A percentile compares a stretch with the other conserved stretches of the same genome.
These are phyloP conservation scores for Harlomillsia oculata DNA, from an alignment of 1,140 invertebrate genomes.

Conservation along the genomic window DNA sequence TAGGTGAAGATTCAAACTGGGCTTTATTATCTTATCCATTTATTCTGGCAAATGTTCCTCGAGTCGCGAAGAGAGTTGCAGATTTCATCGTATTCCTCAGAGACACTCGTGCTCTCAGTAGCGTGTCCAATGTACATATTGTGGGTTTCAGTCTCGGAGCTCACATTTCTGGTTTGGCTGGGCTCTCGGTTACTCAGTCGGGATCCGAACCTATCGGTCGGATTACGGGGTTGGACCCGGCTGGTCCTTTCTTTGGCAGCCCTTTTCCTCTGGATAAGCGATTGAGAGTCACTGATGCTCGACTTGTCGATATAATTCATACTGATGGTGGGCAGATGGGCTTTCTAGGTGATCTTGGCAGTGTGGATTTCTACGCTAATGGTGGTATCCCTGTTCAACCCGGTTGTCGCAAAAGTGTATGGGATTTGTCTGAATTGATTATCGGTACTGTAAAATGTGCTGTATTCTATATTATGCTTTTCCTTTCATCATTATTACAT, in stretches of 20 bases:
- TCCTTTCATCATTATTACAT: no score
- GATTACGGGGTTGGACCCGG: constrained; percentile 46
- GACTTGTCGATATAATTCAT: constrained; percentile 59
- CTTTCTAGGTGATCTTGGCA: constrained; percentile 46
- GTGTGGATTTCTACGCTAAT: constrained; percentile 58
- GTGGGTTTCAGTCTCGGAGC: neutral
- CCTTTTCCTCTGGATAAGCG: neutral
- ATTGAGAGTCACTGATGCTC: constrained; percentile 17
- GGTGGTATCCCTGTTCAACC: constrained; percentile 55
- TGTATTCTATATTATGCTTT: no score
- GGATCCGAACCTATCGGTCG: neutral
- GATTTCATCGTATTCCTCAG: neutral
- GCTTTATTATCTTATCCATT: neutral
- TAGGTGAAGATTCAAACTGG: neutral
- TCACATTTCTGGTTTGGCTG: neutral
- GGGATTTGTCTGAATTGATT: no score
- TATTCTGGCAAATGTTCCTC: neutral
- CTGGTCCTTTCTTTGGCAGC: constrained; percentile 36
- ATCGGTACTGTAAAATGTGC: no score
- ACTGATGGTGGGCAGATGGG: constrained; percentile 46
- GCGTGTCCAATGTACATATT: neutral
- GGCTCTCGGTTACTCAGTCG: neutral
- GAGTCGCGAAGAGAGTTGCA: neutral
- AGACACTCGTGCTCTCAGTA: neutral
- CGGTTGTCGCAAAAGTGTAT: no score